Evolutionary conservation across 2,888 invertebrate genomes (phyloP), one percentile per base, ranked within the genome.

Genomic region (Netelia melanura): DNA sequence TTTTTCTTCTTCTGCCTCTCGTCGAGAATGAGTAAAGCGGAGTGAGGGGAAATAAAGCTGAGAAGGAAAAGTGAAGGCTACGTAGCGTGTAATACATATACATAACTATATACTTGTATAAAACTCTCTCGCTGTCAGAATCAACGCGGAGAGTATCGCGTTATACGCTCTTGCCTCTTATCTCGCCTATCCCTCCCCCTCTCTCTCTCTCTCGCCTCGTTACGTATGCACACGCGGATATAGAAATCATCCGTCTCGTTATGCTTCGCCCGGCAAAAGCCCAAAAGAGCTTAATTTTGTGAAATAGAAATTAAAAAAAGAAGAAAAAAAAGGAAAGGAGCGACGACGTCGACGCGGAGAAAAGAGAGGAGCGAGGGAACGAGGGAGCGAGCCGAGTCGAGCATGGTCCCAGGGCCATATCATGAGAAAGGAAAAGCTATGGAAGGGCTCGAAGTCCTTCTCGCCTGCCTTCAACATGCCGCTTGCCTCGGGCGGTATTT

Each of bases 211-310:
- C 61, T 79, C 72, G 48, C 52, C 85, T 79, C 74, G 43, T 76
- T 81, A 68, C 67, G 74, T 78, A 74, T 54, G 86, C 87, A 87
- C 83, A 76, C 85, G 86, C 79, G 85, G 87, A 86, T 88, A 30
- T 30, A 88, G 83, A 77, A 79, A 83, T 81, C 83, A 76, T 81
- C 79, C 78, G 61, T 86, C 65, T 86, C 79, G 81, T 84, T 84
- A 83, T 86, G 75, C 52, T 70, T 70, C 78, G 56, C 9, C 23
- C 44, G 83, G 74, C 30, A 30, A 30, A 84, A 64, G 65, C 71
- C 56, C 17, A 72, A 65, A 65, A 83, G 43, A 80, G 75, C 64
- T 71, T 79, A 80, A 80, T 71, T 71, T 25, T 65, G 56, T 21
- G 75, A 64, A 56, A 44, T 62, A 68, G 72, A 17, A 38, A 25